Conservation (phyloP, 2,888 invertebrate species). For the Beris chalybata region DNA sequence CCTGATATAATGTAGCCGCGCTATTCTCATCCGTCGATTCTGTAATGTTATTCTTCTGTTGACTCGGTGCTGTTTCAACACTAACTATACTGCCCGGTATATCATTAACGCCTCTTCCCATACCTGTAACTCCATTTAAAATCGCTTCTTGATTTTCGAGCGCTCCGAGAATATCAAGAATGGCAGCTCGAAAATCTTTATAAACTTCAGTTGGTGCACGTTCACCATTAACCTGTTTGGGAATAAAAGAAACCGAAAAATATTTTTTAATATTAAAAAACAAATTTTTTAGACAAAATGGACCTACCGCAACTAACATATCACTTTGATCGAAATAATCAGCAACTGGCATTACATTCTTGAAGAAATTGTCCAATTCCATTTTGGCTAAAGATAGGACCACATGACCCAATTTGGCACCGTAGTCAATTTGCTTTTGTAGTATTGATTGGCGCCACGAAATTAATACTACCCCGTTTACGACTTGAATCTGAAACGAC, state of each 20-base stretch:
- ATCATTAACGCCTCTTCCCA: conserved; percentile 59
- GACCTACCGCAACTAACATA: conserved; percentile 68
- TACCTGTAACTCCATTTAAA: conserved; percentile 65
- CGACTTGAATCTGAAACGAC: conserved; percentile 75
- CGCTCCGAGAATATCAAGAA: conserved; percentile 73
- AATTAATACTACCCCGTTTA: conserved; percentile 82
- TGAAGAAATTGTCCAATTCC: conserved; percentile 88
- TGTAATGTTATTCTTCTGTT: conserved; percentile 53
- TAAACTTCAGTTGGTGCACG: conserved; percentile 84
- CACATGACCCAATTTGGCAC: conserved; percentile 80
- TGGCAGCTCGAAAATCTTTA: conserved; percentile 78
- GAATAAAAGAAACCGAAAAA: too few species aligned
- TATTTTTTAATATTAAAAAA: too few species aligned
- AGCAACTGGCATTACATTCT: conserved; percentile 85
- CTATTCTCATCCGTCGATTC: conserved; percentile 45
- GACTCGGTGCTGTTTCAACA: conserved; percentile 62
- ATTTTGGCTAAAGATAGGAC: conserved; percentile 80
- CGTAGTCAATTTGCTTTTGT: conserved; percentile 88
- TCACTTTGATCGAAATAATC: conserved; percentile 89
- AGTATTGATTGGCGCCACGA: conserved; percentile 85
- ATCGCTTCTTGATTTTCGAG: conserved; percentile 67
- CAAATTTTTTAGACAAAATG: neutral
- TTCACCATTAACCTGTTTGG: conserved; percentile 78
- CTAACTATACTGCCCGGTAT: conserved; percentile 68
- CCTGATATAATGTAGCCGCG: conserved; percentile 31